These are phyloP conservation scores for Cirrhinus molitorella DNA, from an alignment of 2,797 vertebrate genomes.

Conservation along the genomic window DNA sequence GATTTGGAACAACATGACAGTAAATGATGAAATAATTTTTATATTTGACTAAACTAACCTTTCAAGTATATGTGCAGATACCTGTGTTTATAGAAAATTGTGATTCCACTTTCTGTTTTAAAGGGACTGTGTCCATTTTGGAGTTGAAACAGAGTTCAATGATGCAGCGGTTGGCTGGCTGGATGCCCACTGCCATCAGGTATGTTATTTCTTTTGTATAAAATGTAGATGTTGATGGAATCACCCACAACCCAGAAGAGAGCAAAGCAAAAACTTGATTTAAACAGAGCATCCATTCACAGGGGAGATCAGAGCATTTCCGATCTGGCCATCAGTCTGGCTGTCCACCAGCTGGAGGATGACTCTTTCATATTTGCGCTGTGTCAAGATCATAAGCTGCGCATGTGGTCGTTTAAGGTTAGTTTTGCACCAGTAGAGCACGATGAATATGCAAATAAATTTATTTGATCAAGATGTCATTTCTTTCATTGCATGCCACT, in stretches of 20 bases:
- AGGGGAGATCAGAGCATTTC: constrained; percentile 86
- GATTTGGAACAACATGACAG: background rate
- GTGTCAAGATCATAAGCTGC: constrained; percentile 92
- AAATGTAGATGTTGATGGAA: background rate
- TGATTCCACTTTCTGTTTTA: background rate
- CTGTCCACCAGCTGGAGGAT: constrained; percentile 86
- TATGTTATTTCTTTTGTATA: constrained; percentile 33
- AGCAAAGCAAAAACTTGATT: background rate
- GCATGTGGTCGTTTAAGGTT: constrained; percentile 95
- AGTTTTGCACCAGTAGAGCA: constrained; percentile 34
- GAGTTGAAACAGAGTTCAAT: constrained; percentile 93
- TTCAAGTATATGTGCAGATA: background rate
- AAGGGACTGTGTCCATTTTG: constrained; percentile 80
- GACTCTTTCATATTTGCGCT: constrained; percentile 92
- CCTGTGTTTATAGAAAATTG: background rate
- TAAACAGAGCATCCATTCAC: constrained; percentile 47
- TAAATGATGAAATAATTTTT: background rate
- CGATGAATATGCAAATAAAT: too few species aligned
- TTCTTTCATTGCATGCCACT: background rate
- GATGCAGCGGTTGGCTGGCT: constrained; percentile 88
- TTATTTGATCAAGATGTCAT: background rate
- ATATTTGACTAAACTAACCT: background rate
- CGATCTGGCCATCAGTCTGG: constrained; percentile 86
- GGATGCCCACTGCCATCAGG: constrained; percentile 95
- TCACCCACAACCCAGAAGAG: too few species aligned